Base-by-base conservation (phyloP, 2,113 vertebrate genomes). In the Osmerus eperlanus region DNA sequence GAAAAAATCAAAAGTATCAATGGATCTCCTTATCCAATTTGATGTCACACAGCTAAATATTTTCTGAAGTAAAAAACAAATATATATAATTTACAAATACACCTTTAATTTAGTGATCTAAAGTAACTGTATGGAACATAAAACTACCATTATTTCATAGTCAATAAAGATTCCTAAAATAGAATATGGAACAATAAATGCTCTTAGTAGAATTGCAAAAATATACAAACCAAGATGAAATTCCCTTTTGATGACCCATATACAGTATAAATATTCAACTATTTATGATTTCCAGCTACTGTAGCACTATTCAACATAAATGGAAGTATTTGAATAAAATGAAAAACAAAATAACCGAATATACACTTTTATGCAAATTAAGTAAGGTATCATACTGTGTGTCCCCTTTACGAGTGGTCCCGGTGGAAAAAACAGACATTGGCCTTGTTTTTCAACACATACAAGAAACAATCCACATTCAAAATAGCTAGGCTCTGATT, bases 191-290 rank as follows among this genome's bases (percentile, higher is more conserved):
- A 91, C 86, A 86, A 90, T 60, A 81, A 25, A 69, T 80, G 75
- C 74, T 87, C 60, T 89, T 90, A 89, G 91, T 92, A 78, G 90
- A 91, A 94, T 91, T 93, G 92, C 93, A 95, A 94, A 95, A 96
- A 96, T 96, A 95, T 94, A 97, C 94, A 97, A 93, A 94, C 93
- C 88, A 89, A 91, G 89, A 89, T 83, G 89, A 89, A 86, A 90
- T 91, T 91, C 93, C 92, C 94, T 88, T 86, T 91, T 89, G 86
- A 88, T 86, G 75, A 91, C 90, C 89, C 93, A 88, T 91, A 91
- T 92, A 90, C 72, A 85, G 75, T 83, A 96, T 95, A 96, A 96
- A 97, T 94, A 96, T 90, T 91, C 88, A 82, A 84, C 92, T 91
- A 93, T 89, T 79, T 70, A 72, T 89, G 83, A 83, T 87, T 86